phyloP scores from a whole-genome alignment of 2,888 invertebrate species.

The Cistogaster globosa region DNA sequence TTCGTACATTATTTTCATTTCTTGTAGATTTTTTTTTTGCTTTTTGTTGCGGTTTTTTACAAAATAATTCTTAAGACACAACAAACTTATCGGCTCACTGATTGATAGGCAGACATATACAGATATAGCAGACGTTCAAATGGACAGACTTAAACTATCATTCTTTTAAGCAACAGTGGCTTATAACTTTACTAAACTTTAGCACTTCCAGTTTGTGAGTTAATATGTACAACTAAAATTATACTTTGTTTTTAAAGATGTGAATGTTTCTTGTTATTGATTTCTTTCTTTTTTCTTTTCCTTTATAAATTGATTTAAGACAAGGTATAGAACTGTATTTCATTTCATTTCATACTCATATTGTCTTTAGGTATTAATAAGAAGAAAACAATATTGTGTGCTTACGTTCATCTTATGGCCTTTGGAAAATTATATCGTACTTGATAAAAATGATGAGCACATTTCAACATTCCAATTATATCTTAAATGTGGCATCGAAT shows the following conservation, averaged over 20 bases:
- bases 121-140: neutral
- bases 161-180: conserved; percentile 68
- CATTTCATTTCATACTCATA: conserved; percentile 3
- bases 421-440: conserved; percentile 46
- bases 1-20: conserved; percentile 35
- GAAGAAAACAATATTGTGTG: conserved; percentile 8
- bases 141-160: conserved; percentile 45
- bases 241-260: conserved; percentile 36
- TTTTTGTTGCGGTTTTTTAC: conserved; percentile 60
- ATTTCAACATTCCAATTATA: conserved; percentile 71
- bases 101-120: conserved; percentile 16
- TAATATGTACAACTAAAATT: conserved; percentile 53
- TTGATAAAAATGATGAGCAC: conserved; percentile 67
- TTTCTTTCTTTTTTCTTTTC: neutral
- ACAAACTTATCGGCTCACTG: conserved; percentile 6
- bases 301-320: neutral
- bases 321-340: neutral
- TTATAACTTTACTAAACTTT: conserved; percentile 67
- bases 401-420: conserved; percentile 7
- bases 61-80: conserved; percentile 43
- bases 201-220: conserved; percentile 67
- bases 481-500: conserved; percentile 65
- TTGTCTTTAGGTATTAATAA: neutral
- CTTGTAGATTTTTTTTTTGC: conserved; percentile 27
- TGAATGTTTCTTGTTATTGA: conserved; percentile 4